Evolutionary conservation across 1,140 invertebrate genomes (phyloP).

Genomic region (Thaumatotibia leucotreta): DNA sequence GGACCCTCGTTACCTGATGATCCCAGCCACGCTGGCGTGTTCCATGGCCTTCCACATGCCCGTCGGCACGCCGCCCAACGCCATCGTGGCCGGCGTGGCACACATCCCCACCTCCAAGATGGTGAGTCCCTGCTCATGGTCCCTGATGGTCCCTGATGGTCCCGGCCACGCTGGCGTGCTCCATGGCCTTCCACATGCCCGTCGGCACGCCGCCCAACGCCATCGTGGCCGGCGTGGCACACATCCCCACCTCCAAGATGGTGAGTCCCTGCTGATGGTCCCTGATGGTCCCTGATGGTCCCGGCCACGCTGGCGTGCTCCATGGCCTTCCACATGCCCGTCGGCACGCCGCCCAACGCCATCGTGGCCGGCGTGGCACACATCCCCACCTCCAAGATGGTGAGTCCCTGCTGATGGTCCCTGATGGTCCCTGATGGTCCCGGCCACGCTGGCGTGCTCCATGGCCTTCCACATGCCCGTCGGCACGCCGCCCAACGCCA

Average conservation of each 20-base stretch:
- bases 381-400: constrained; percentile 87
- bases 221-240: constrained; percentile 89
- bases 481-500: constrained; percentile 94
- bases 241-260: constrained; percentile 87
- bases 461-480: constrained; percentile 88
- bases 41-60: constrained; percentile 88
- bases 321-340: constrained; percentile 86
- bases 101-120: constrained; percentile 87
- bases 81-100: constrained; percentile 90
- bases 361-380: constrained; percentile 90
- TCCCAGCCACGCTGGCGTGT: constrained; percentile 88
- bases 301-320: constrained; percentile 89
- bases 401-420: constrained; percentile 86
- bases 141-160: constrained; percentile 93
- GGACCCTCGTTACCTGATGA: constrained; percentile 92
- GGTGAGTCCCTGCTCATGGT: constrained; percentile 84
- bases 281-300: constrained; percentile 92
- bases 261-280: constrained; percentile 84
- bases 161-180: constrained; percentile 87
- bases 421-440: constrained; percentile 92
- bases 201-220: constrained; percentile 95
- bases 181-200: constrained; percentile 86
- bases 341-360: constrained; percentile 94
- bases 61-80: constrained; percentile 93
- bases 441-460: constrained; percentile 87